Conservation (phyloP, 2,888 invertebrate genomes). For the Osedax frankpressi region DNA sequence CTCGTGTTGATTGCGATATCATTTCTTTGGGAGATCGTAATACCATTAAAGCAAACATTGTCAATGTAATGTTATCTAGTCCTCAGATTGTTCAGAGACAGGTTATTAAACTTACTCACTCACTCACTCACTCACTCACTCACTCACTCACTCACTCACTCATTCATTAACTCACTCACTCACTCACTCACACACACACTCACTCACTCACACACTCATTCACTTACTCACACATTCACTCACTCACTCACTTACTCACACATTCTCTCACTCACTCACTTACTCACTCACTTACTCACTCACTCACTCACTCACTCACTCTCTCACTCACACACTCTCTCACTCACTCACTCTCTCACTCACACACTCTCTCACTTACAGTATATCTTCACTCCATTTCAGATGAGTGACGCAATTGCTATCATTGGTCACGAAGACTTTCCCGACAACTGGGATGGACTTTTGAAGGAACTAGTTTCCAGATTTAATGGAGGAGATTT, state of each 20-base stretch:
- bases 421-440: conserved; percentile 94
- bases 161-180: neutral
- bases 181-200: neutral
- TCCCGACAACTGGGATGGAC: conserved; percentile 84
- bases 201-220: neutral
- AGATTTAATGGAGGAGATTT: conserved; percentile 77
- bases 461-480: conserved; percentile 81
- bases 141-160: neutral
- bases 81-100: conserved; percentile 82
- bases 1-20: conserved; percentile 63
- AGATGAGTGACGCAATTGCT: conserved; percentile 80
- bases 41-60: conserved; percentile 70
- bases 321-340: neutral
- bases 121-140: neutral
- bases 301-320: neutral
- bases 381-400: conserved; percentile 21
- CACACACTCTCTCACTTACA: neutral
- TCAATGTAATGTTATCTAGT: conserved; percentile 80
- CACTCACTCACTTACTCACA: neutral
- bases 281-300: neutral
- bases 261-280: neutral
- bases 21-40: conserved; percentile 67
- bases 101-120: conserved; percentile 32
- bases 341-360: neutral
- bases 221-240: neutral